These are phyloP conservation scores for Rambutsinella grinnellia DNA, from an alignment of 2,888 invertebrate species.

Conservation along the genomic window DNA sequence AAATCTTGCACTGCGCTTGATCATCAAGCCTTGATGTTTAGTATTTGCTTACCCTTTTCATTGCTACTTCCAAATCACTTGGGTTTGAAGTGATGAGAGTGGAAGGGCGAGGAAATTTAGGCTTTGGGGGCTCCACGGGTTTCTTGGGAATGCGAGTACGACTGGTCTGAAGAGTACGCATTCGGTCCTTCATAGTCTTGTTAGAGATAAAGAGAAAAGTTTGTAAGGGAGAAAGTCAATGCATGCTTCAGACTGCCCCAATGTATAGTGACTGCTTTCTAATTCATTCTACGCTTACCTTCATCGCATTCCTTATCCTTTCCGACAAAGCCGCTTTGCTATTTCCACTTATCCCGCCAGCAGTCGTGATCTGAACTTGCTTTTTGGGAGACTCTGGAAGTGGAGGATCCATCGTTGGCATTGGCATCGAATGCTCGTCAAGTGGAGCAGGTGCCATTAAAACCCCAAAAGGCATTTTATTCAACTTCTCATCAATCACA, in stretches of 20 bases:
- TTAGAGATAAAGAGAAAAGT: slow-evolving; percentile 11
- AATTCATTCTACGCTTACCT: slow-evolving; percentile 38
- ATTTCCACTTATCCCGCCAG: slow-evolving; percentile 4
- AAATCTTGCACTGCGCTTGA: too few species aligned
- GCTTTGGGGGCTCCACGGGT: slow-evolving; percentile 21
- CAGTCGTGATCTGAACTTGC: slow-evolving; percentile 36
- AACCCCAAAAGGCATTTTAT: slow-evolving; percentile 57
- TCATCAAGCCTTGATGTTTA: too few species aligned
- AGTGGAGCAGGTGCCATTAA: slow-evolving; percentile 55
- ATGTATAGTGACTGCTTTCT: too few species aligned
- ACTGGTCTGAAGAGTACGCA: slow-evolving; percentile 44
- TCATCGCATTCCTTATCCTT: slow-evolving; percentile 57
- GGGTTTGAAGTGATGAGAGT: slow-evolving; percentile 54
- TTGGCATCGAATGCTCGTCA: slow-evolving; percentile 33
- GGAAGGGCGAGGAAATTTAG: slow-evolving; percentile 49
- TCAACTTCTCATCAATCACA: slow-evolving; percentile 62
- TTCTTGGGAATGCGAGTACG: slow-evolving; percentile 33
- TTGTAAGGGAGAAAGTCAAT: background rate
- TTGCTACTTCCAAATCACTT: slow-evolving; percentile 61
- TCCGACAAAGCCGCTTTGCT: slow-evolving; percentile 42
- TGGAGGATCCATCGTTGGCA: slow-evolving; percentile 64
- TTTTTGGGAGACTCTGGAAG: slow-evolving; percentile 39
- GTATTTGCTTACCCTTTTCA: too few species aligned
- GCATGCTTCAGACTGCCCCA: too few species aligned
- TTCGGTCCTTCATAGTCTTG: slow-evolving; percentile 51